Evolutionary conservation across 2,113 vertebrate species (phyloP).

Genomic region (Peromyscus leucopus): DNA sequence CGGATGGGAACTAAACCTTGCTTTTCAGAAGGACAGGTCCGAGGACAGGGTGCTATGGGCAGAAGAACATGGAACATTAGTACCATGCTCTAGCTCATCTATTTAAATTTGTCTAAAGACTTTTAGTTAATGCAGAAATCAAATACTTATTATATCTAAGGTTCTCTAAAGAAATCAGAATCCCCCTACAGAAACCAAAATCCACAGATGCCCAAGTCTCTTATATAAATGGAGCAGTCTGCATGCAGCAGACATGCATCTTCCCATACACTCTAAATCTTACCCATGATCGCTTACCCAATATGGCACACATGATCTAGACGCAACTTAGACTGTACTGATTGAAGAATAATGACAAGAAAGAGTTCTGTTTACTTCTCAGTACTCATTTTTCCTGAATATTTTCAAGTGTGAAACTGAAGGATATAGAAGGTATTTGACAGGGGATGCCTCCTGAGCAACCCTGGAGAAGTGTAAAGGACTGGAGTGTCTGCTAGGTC

Average conservation of each 20-base stretch:
- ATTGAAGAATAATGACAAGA: neutral
- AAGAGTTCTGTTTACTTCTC: neutral
- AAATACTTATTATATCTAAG: neutral
- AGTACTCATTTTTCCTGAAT: neutral
- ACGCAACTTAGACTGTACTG: neutral
- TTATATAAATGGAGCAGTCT: neutral
- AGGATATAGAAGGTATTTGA: neutral
- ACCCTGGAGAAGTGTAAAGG: neutral
- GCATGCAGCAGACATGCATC: neutral
- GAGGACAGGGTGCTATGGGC: neutral
- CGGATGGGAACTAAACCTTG: neutral
- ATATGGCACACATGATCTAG: neutral
- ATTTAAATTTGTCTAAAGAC: neutral
- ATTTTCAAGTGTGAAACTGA: neutral
- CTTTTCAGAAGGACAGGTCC: neutral
- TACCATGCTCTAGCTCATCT: neutral
- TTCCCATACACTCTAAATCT: neutral
- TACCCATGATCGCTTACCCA: neutral
- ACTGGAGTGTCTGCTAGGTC: neutral
- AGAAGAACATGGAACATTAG: neutral
- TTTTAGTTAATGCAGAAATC: conserved; percentile 38
- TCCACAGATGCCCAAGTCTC: neutral
- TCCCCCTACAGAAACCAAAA: neutral
- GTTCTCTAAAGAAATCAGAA: neutral
- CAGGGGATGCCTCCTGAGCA: neutral